Base-by-base conservation (phyloP, 53 echinoderm and acorn worm genomes). In the Pentamera pediparva region DNA sequence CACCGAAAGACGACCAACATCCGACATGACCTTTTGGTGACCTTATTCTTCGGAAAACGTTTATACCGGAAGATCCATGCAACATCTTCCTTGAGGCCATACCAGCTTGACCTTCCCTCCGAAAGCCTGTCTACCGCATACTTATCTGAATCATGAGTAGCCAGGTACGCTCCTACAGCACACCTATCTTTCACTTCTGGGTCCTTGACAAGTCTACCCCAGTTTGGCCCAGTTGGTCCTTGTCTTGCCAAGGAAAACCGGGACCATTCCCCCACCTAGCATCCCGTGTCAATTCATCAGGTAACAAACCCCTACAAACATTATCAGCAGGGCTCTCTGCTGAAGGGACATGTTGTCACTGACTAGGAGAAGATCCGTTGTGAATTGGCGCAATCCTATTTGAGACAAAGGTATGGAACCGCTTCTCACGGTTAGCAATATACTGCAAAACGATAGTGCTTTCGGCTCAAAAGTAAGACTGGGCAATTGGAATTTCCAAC, bases 401-500 rank as follows among this genome's bases (percentile, higher is more conserved):
- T 0, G 69, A 77, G n/a, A 83, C 83, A 70, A 83, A 83, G 35
- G 83, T 83, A 32, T 29, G 57, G 41, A 78, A 83, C 45, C 77
- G 24, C 41, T 65, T 67, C 20, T 69, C 60, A 21, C 70, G 69
- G 33, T 48, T 83, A 1, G 18, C 57, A 0, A 83, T 78, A 35
- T 83, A 83, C 58, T 83, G 78, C 2, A 84, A 62, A 6, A 79
- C 73, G 15, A 78, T 17, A 0, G 79, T 79, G 53, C 79, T 79
- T 34, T 84, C 72, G 13, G 76, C 63, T 76, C 82, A 82, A 38
- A 87, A 87, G 24, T 39, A 32, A 4, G 87, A 87, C n/a, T 74
- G 45, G 13, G 45, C 39, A n/a, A 83, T 13, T 19, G 65, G 70
- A 3, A 87, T 35, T 30, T 83, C 83, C 13, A 87, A 70, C 53